Evolutionary conservation across 2,113 vertebrate genomes (phyloP).

Genomic region (Zeus faber): DNA sequence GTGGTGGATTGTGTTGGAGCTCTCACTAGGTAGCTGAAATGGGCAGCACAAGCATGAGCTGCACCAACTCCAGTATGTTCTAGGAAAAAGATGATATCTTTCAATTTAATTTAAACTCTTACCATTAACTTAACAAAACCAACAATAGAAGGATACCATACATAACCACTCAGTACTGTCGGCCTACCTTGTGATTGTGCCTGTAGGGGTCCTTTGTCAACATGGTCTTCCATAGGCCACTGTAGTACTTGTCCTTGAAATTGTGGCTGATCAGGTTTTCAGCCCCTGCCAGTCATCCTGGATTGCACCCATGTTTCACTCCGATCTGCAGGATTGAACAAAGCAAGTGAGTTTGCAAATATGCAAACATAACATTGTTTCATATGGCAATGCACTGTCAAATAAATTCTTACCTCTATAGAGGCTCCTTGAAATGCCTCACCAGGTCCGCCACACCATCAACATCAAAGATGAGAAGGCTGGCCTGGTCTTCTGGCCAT

Average conservation of each 20-base stretch:
- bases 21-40: slow-evolving; percentile 19
- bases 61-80: slow-evolving; percentile 20
- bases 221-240: slow-evolving; percentile 17
- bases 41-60: slow-evolving; percentile 12
- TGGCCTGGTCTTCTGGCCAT: slow-evolving; percentile 17
- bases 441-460: slow-evolving; percentile 10
- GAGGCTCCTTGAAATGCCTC: slow-evolving; percentile 14
- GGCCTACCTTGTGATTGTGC: slow-evolving; percentile 9
- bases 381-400: slow-evolving; percentile 6
- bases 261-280: slow-evolving; percentile 13
- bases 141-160: not conserved
- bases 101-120: not conserved
- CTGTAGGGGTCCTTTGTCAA: slow-evolving; percentile 17
- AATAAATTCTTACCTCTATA: slow-evolving; percentile 13
- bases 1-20: slow-evolving; percentile 13
- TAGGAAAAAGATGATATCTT: not conserved
- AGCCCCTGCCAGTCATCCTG: slow-evolving; percentile 19
- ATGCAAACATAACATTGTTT: slow-evolving; percentile 14
- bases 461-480: slow-evolving; percentile 18
- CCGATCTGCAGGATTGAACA: slow-evolving; percentile 17
- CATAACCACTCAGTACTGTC: slow-evolving; percentile 5
- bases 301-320: slow-evolving; percentile 6
- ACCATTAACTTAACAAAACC: slow-evolving; percentile 3
- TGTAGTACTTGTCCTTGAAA: slow-evolving; percentile 19
- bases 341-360: slow-evolving; percentile 13